Base-by-base conservation (phyloP, 2,113 vertebrate genomes). In the Mastomys natalensis region DNA sequence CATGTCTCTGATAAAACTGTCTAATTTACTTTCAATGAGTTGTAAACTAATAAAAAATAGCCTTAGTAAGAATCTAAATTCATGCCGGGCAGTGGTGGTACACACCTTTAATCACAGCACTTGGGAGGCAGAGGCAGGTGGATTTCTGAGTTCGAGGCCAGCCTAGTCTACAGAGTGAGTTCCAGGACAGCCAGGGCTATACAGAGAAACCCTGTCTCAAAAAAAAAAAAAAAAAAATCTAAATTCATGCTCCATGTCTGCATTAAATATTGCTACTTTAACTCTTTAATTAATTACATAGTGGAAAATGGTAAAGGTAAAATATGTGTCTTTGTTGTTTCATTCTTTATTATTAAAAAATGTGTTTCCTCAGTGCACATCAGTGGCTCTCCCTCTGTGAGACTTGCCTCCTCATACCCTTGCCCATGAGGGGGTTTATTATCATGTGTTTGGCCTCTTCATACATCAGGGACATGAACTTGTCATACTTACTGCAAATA, bases 201-300 rank as follows among this genome's bases (percentile, higher is more conserved):
- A n/a, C n/a, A n/a, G n/a, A n/a, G n/a, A n/a, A n/a, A n/a, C n/a
- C n/a, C n/a, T n/a, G n/a, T n/a, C n/a, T n/a, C n/a, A n/a, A n/a
- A n/a, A n/a, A n/a, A n/a, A n/a, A n/a, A n/a, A n/a, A n/a, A n/a
- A n/a, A n/a, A 76, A 76, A 51, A 96, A 43, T 22, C 11, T 15
- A 91, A 95, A 88, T 51, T 78, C n/a, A 72, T 66, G 24, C 21
- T 37, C 21, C 26, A 85, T 4, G 68, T 40, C 58, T 77, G 37
- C 70, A 85, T 51, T 95, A 91, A 91, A 73, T 80, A 81, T 68
- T 91, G 78, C 26, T 70, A 31, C 43, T 84, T 93, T 51, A 43
- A 74, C 37, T 37, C 4, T 48, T 94, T 66, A 29, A 48, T 62
- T 78, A 66, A 51, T n/a, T 80, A 7, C 34, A n/a, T 89, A 66